phyloP scores from a whole-genome alignment of 2,797 vertebrate species.

The Lepilemur ruficaudatus region DNA sequence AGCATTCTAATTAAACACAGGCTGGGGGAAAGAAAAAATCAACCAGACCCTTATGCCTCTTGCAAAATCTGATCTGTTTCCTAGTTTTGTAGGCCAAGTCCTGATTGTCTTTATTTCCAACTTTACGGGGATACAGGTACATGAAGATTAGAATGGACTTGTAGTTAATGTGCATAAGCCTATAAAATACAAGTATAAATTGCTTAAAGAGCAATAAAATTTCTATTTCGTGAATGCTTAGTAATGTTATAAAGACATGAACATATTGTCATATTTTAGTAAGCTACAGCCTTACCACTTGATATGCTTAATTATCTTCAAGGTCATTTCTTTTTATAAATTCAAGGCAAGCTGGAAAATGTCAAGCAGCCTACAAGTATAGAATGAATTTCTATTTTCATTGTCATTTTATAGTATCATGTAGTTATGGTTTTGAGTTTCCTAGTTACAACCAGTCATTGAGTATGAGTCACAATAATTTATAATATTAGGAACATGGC shows the following conservation, averaged over 20 bases:
- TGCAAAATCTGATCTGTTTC: conserved; percentile 28
- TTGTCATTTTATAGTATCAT: conserved; percentile 55
- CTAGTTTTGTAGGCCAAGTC: background rate
- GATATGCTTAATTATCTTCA: conserved; percentile 71
- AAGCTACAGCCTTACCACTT: conserved; percentile 34
- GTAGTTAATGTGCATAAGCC: conserved; percentile 8
- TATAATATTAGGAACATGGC: background rate
- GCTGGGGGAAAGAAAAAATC: background rate
- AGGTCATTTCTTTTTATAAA: conserved; percentile 59
- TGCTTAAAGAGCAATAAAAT: conserved; percentile 43
- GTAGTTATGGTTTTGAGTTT: conserved; percentile 50
- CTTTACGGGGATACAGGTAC: background rate
- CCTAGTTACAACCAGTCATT: conserved; percentile 7
- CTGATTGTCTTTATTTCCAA: conserved; percentile 32
- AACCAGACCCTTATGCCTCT: background rate
- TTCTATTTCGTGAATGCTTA: conserved; percentile 49
- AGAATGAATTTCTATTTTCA: conserved; percentile 45
- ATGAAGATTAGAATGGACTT: conserved; percentile 42
- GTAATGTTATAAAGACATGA: conserved; percentile 59
- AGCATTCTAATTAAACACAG: conserved; percentile 56
- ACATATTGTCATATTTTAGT: conserved; percentile 57
- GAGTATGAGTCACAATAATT: conserved; percentile 57
- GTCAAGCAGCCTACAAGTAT: conserved; percentile 52
- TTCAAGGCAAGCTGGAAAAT: conserved; percentile 68
- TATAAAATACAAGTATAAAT: conserved; percentile 60